Evolutionary conservation across 1,140 invertebrate genomes (phyloP).

Genomic region (Drosophila lowei): DNA sequence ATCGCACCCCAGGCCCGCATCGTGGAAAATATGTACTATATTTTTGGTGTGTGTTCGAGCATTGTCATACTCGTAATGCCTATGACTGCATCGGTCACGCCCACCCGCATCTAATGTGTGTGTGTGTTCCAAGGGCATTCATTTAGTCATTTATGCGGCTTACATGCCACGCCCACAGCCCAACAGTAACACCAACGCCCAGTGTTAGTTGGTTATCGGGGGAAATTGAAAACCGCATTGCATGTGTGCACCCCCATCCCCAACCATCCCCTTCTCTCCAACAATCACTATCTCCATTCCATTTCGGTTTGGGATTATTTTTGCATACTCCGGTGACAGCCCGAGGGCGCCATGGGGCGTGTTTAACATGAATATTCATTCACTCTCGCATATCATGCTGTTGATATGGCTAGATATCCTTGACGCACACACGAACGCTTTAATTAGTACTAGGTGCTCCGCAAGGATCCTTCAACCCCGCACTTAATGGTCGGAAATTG

Average conservation of each 20-base stretch:
- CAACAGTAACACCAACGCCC: constrained; percentile 2
- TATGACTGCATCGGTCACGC: constrained; percentile 26
- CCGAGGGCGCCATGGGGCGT: constrained; percentile 33
- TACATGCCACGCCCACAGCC: constrained; percentile 13
- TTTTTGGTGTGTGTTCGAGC: constrained; percentile 44
- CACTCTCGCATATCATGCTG: constrained; percentile 2
- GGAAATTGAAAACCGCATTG: constrained; percentile 54
- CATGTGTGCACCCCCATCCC: constrained; percentile 38
- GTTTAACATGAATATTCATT: constrained; percentile 45
- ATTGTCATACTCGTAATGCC: constrained; percentile 62
- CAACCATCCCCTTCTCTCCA: neutral
- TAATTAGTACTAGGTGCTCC: constrained; percentile 29
- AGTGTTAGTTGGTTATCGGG: constrained; percentile 38
- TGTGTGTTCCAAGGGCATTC: constrained; percentile 48
- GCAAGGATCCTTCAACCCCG: constrained; percentile 23
- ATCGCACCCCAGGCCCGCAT: constrained; percentile 24
- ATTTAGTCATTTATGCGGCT: constrained; percentile 65
- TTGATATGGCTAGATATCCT: constrained; percentile 40
- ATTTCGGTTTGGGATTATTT: constrained; percentile 43
- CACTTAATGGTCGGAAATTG: constrained; percentile 12
- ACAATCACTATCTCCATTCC: neutral
- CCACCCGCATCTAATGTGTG: constrained; percentile 42
- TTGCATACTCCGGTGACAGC: constrained; percentile 19
- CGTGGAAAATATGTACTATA: constrained; percentile 6
- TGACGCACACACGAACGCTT: constrained; percentile 36